Evolutionary conservation across 2,888 invertebrate species (phyloP).

Genomic region (Leptopilina drosophilae): DNA sequence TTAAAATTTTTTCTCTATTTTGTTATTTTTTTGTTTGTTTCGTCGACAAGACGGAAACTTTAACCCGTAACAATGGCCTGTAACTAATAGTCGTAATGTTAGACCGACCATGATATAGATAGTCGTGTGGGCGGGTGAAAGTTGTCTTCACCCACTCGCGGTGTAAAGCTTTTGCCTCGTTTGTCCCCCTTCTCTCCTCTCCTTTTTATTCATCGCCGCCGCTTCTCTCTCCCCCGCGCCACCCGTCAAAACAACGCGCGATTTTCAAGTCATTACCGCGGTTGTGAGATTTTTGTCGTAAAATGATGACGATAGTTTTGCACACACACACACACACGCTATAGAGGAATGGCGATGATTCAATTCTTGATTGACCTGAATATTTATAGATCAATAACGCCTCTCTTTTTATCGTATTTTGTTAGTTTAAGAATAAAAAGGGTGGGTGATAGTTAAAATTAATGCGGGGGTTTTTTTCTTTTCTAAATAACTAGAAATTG

Average conservation of each 20-base stretch:
- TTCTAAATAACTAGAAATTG: too few relatives aligned
- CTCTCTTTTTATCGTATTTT: too few relatives aligned
- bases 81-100: conserved; percentile 57
- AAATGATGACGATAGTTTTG: conserved; percentile 12
- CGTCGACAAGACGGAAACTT: conserved; percentile 49
- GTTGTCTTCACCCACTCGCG: conserved; percentile 64
- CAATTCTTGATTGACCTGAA: background rate
- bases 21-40: background rate
- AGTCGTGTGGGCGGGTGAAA: conserved; percentile 71
- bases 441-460: too few relatives aligned
- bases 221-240: too few relatives aligned
- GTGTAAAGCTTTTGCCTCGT: conserved; percentile 38
- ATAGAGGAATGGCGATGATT: conserved; percentile 4
- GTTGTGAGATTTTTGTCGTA: conserved; percentile 5
- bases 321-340: background rate
- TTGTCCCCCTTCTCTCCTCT: conserved; percentile 4
- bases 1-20: background rate
- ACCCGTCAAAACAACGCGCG: too few relatives aligned
- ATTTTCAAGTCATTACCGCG: conserved; percentile 27
- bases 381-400: too few relatives aligned
- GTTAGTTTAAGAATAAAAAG: too few relatives aligned
- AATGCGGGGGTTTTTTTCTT: too few relatives aligned
- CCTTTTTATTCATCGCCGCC: too few relatives aligned
- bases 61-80: conserved; percentile 59
- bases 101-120: conserved; percentile 47